phyloP scores from a whole-genome alignment of 2,888 invertebrate species.

The Epinotia ramella region DNA sequence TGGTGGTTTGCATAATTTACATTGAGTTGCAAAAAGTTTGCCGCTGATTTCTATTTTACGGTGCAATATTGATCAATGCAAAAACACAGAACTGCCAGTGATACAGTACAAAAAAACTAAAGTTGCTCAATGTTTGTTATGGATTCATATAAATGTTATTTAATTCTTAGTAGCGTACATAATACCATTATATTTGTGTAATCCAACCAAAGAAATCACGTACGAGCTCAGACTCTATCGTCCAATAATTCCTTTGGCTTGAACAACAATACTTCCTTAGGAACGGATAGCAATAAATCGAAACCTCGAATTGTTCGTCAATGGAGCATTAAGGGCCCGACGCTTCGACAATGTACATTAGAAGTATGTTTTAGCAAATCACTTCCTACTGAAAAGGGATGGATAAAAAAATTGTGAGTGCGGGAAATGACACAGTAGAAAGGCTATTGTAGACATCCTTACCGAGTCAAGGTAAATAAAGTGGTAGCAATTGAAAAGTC shows the following conservation, averaged over 20 bases:
- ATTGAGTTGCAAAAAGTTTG: conserved; percentile 6
- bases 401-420: conserved; percentile 77
- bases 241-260: conserved; percentile 73
- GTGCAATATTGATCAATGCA: background rate
- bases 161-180: conserved; percentile 16
- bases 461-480: conserved; percentile 71
- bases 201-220: conserved; percentile 63
- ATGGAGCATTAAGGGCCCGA: conserved; percentile 79
- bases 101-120: background rate
- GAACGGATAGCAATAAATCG: conserved; percentile 79
- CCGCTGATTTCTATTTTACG: conserved; percentile 7
- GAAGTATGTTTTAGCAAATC: conserved; percentile 83
- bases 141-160: conserved; percentile 3
- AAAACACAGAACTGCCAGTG: background rate
- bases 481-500: conserved; percentile 82
- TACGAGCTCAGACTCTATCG: conserved; percentile 61
- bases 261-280: conserved; percentile 75
- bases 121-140: background rate
- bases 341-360: conserved; percentile 81
- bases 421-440: conserved; percentile 81
- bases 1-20: conserved; percentile 34
- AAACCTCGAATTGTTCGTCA: conserved; percentile 75
- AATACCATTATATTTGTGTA: conserved; percentile 53
- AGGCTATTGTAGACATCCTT: conserved; percentile 67
- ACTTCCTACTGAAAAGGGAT: conserved; percentile 77